Evolutionary conservation across 2,797 vertebrate genomes (phyloP).

Genomic region (Peromyscus aztecus): DNA sequence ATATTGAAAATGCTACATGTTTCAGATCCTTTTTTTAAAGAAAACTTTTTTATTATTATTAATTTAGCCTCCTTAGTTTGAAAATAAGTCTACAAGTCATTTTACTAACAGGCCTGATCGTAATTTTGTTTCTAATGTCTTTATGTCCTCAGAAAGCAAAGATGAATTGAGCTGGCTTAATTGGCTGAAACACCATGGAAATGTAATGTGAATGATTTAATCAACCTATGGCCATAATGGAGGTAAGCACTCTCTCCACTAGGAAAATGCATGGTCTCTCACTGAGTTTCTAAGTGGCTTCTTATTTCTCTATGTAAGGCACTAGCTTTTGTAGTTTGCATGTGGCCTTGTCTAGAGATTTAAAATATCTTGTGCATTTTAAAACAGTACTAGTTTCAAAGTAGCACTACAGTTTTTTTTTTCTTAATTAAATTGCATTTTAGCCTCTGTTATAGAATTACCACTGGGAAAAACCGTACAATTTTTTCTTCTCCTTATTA

Average conservation of each 20-base stretch:
- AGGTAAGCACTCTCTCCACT: constrained; percentile 84
- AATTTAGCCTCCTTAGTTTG: constrained; percentile 72
- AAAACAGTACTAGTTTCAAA: constrained; percentile 11
- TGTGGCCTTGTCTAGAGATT: constrained; percentile 50
- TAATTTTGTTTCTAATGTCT: constrained; percentile 81
- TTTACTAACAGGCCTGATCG: constrained; percentile 74
- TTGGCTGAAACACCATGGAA: constrained; percentile 84
- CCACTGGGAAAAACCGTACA: neutral
- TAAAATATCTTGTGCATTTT: neutral
- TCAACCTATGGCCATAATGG: constrained; percentile 84
- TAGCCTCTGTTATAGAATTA: neutral
- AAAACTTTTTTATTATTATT: constrained; percentile 75
- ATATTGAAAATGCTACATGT: neutral
- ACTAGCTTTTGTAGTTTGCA: constrained; percentile 61
- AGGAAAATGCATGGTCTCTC: constrained; percentile 82
- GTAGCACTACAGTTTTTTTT: neutral
- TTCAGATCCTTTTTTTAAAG: constrained; percentile 26
- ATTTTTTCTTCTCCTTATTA: neutral
- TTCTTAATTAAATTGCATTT: neutral
- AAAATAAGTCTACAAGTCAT: constrained; percentile 76
- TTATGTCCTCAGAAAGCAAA: constrained; percentile 82
- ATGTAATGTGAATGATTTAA: constrained; percentile 85
- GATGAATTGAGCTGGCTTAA: constrained; percentile 83
- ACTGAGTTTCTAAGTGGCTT: constrained; percentile 79
- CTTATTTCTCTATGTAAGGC: constrained; percentile 75